Base-by-base conservation (phyloP, 1,140 invertebrate species). In the Ooceraea biroi region DNA sequence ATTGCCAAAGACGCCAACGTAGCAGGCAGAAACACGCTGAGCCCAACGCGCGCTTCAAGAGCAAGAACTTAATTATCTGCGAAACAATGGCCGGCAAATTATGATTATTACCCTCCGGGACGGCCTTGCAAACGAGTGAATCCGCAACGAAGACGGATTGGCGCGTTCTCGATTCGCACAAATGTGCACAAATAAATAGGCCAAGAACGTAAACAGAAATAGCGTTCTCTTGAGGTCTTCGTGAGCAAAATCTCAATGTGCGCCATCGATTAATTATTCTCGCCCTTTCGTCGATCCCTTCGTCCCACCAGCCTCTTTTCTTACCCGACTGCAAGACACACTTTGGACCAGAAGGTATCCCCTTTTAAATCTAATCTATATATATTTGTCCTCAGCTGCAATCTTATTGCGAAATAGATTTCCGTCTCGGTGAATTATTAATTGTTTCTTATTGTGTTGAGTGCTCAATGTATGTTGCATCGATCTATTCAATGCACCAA, bases 1-100 rank as follows among this genome's bases (percentile, higher is more conserved):
- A 90, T 91, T 91, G 89, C 89, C 88, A 82, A 89, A 91, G 90
- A 91, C 83, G 85, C 46, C 57, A 46, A 41, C 50, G 55, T 44
- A 76, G 82, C 74, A 61, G 44, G 69, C 41, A 86, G 86, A 73
- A 82, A 66, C 71, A 73, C 85, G 3, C 71, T 17, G 41, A 66
- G 52, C 46, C 74, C 48, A 55, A 77, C 86, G 58, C 85, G 71
- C 61, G 77, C 46, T 88, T 63, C 76, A 65, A 17, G 82, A 63
- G 90, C 89, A 92, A 91, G 91, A 92, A 91, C 90, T 91, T 92
- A 91, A 91, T 92, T 92, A 92, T 92, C 90, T 91, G 90, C 87
- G 91, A 90, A 92, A 92, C 90, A 91, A 92, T 92, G 90, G 86
- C 84, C 73, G 66, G 83, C 83, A 89, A 92, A 91, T 92, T 92